Base-by-base conservation (phyloP, 2,797 vertebrate species). In the Antennarius maculatus region DNA sequence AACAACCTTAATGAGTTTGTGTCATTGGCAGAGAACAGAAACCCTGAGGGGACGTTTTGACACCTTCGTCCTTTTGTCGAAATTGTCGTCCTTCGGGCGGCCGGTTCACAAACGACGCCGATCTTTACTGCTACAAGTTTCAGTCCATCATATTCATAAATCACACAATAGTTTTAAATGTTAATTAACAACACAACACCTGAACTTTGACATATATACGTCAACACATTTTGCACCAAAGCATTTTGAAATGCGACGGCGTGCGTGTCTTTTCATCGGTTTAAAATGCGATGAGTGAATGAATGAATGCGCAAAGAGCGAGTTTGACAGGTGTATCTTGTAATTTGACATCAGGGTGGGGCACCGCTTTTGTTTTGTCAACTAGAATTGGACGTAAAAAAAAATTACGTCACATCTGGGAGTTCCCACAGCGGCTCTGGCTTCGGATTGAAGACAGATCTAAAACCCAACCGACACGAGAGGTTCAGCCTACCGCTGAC, bases 301-400 rank as follows among this genome's bases (percentile, higher is more conserved):
- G 7, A 65, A 66, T 43, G 42, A 51, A 17, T 52, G 41, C 39
- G 51, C 41, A 61, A 50, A 66, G 51, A 83, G 66, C 74, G 54
- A 55, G 76, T 89, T 76, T 77, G 75, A 63, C 80, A 64, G 71
- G 77, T 81, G 84, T 73, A 73, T 85, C 60, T 7, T 66, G 69
- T 87, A 54, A 34, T 54, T 39, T 18, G 31, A 76, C 74, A 71
- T 76, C 2, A 47, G 73, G 77, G 81, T 66, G 61, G 47, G 79
- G 70, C 69, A 2, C 54, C 70, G 61, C 39, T 77, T 68, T 81
- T 74, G 47, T 69, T 73, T 85, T 23, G 71, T 77, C 79, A 85
- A 23, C 82, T 52, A 27, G 57, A 55, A 34, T 16, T 75, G 69
- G 61, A 71, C 17, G 13, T 23, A 8, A 43, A 45, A 1, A 1